Base-by-base conservation (phyloP, 2,113 vertebrate species). In the Bos indicus region DNA sequence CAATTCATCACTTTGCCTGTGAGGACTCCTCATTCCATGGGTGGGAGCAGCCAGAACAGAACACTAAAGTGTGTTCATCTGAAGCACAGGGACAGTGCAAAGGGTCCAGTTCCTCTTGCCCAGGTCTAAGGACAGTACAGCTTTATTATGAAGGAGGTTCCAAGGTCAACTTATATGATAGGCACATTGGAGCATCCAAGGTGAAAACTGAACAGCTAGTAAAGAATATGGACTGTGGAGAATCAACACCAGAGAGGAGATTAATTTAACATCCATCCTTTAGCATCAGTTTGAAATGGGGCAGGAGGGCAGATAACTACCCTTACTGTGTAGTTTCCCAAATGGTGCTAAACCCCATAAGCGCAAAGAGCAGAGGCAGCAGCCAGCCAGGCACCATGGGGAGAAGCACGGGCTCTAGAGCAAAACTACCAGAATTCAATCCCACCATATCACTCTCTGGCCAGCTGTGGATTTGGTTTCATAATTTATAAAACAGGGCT, bases 181-280 rank as follows among this genome's bases (percentile, higher is more conserved):
- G 60, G 51, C 19, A 62, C 10, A 17, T 0, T 77, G 77, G 78
- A 46, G 16, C 23, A 89, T 14, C 5, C 16, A 80, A 59, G 17
- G 91, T 60, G 7, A 94, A 91, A 88, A 48, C 0, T 48, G 46
- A 91, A 94, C 16, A 59, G 25, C 21, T 51, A 88, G 5, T 28
- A 48, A 77, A 91, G 59, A 91, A 83, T 14, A 91, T 8, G 28
- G 10, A 28, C 30, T 62, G 12, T 51, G 40, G 30, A 25, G 78
- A 97, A 86, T 60, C 87, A 91, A 78, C 43, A 64, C 15, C 9
- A 6, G 43, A 89, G 23, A 91, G 28, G 54, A 97, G 40, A 86
- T n/a, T 59, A 67, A 92, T 88, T 92, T 62, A 56, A 71, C 48
- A 84, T 51, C 51, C 23, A 74, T 88, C 91, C 71, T 84, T 93